A percentile compares a stretch with the other conserved stretches of the same genome.
phyloP scores from a whole-genome alignment of 2,888 invertebrate genomes.

The Autographa pulchrina region DNA sequence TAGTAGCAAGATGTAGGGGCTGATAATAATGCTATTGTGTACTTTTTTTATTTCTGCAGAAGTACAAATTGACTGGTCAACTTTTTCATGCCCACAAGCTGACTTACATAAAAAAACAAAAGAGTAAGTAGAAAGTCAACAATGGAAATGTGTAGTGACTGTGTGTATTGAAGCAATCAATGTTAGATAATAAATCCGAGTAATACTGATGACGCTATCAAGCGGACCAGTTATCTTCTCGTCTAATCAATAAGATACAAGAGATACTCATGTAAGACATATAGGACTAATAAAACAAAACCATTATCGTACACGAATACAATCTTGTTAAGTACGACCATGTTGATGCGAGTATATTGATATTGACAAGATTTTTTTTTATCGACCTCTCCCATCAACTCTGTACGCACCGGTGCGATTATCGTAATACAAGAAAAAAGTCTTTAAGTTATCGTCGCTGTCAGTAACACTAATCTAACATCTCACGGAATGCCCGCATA shows the following conservation, averaged over 20 bases:
- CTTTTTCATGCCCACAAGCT: conserved; percentile 19
- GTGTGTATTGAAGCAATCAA: background rate
- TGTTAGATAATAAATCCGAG: conserved; percentile 43
- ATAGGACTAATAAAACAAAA: conserved; percentile 77
- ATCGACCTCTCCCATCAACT: conserved; percentile 78
- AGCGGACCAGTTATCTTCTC: conserved; percentile 38
- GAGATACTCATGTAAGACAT: conserved; percentile 70
- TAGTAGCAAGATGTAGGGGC: conserved; percentile 37
- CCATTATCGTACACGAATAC: conserved; percentile 80
- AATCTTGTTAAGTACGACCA: conserved; percentile 82
- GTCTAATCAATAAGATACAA: conserved; percentile 69
- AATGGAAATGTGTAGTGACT: conserved; percentile 12
- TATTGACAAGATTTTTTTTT: conserved; percentile 83
- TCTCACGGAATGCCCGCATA: conserved; percentile 76
- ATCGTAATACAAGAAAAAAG: conserved; percentile 80
- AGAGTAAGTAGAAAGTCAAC: conserved; percentile 20
- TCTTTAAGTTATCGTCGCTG: conserved; percentile 80
- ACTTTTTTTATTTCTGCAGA: conserved; percentile 35
- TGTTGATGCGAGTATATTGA: conserved; percentile 80
- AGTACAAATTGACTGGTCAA: conserved; percentile 21
- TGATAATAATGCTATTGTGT: conserved; percentile 33
- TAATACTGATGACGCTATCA: conserved; percentile 50
- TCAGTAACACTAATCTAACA: conserved; percentile 80
- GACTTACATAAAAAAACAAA: background rate
- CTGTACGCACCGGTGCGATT: conserved; percentile 72